These are phyloP conservation scores for Ethmia dodecea DNA, from an alignment of 2,888 invertebrate species.

Conservation along the genomic window DNA sequence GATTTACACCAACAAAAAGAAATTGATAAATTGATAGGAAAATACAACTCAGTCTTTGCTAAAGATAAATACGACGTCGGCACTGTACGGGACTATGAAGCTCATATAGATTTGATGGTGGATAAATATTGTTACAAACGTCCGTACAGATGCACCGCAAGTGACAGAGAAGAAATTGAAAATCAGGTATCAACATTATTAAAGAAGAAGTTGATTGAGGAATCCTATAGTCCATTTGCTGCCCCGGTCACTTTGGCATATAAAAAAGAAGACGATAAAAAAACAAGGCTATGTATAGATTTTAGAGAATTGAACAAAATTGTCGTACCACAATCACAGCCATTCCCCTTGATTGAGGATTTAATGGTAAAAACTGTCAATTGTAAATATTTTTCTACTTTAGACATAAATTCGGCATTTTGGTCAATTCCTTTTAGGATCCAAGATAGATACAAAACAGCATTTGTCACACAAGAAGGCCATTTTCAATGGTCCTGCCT, in stretches of 20 bases:
- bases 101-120: slow-evolving; percentile 11
- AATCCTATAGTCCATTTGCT: slow-evolving; percentile 24
- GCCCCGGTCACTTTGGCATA: slow-evolving; percentile 21
- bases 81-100: slow-evolving; percentile 16
- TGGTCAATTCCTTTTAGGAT: slow-evolving; percentile 32
- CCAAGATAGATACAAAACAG: slow-evolving; percentile 28
- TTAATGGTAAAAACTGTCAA: slow-evolving; percentile 12
- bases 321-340: slow-evolving; percentile 25
- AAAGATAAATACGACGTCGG: slow-evolving; percentile 22
- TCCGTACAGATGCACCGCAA: slow-evolving; percentile 18
- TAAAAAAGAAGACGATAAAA: slow-evolving; percentile 22
- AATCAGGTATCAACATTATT: slow-evolving; percentile 16
- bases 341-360: slow-evolving; percentile 28
- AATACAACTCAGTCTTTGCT: slow-evolving; percentile 18
- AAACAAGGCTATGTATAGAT: slow-evolving; percentile 30
- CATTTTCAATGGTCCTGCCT: slow-evolving; percentile 20
- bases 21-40: slow-evolving; percentile 14
- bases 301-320: slow-evolving; percentile 28
- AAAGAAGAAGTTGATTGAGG: slow-evolving; percentile 18
- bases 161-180: slow-evolving; percentile 20
- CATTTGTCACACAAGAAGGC: slow-evolving; percentile 6
- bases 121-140: slow-evolving; percentile 17
- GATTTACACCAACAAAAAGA: slow-evolving; percentile 11
- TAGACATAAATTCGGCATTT: slow-evolving; percentile 36
- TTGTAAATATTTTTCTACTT: slow-evolving; percentile 26